Conservation (phyloP, 2,797 vertebrate genomes). For the Perodicticus potto region DNA sequence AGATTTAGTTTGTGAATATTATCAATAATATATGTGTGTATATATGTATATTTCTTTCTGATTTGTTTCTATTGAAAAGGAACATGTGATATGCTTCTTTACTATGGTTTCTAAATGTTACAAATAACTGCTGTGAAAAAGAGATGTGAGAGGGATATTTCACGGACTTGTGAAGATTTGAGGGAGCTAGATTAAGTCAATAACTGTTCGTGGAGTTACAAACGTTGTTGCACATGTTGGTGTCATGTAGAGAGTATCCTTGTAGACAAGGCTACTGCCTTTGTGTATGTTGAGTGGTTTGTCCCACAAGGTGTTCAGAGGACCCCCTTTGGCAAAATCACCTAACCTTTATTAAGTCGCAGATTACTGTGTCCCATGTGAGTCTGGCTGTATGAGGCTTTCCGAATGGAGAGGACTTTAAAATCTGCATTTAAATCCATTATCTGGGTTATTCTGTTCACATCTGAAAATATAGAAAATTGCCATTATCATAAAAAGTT, state of each 20-base stretch:
- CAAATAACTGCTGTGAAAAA: background rate
- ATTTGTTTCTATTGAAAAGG: background rate
- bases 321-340: background rate
- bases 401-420: background rate
- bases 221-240: background rate
- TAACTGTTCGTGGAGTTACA: background rate
- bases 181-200: background rate
- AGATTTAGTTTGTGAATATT: slow-evolving; percentile 35
- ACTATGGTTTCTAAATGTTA: slow-evolving; percentile 27
- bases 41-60: background rate
- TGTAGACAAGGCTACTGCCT: background rate
- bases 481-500: background rate
- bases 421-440: background rate
- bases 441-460: background rate
- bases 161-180: background rate
- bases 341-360: background rate
- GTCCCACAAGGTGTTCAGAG: background rate
- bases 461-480: background rate
- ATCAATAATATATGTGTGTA: slow-evolving; percentile 27
- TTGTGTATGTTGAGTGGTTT: background rate
- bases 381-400: background rate
- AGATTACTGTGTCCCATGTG: background rate
- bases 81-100: background rate
- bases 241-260: background rate
- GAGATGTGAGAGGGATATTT: background rate